Evolutionary conservation across 2,113 vertebrate genomes (phyloP), one percentile per base, ranked within the genome.

Genomic region (Melanocharis versteri): DNA sequence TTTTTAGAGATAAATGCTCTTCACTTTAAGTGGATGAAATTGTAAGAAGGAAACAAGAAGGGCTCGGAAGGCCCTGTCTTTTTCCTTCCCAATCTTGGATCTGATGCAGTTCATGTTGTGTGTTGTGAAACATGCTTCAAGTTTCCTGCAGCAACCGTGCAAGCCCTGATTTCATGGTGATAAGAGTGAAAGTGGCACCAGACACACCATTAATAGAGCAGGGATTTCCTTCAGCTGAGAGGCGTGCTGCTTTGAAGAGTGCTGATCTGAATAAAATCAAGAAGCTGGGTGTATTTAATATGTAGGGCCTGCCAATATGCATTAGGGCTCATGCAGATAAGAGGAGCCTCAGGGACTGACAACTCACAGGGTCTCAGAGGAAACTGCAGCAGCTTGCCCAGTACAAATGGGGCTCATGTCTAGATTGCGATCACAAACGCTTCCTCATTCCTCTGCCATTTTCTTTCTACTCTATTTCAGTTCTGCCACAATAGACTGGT

Each of bases 191-290:
- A 82, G 68, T 7, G 3, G 50, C 62, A 91, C 40, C 82, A 89
- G 81, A 31, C 16, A 58, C 0, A 0, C 42, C 72, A 81, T 70
- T 78, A 96, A 78, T 47, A 94, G 56, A 96, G 45, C 62, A 93
- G 73, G 60, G 87, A 86, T 75, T 90, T 94, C 96, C 84, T 94
- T 83, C 81, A 85, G 75, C 68, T 77, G 79, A 80, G 87, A 88
- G 54, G 48, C 0, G 1, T 2, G 1, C 48, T 68, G 65, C 85
- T 97, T 94, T 97, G 84, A 95, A 96, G 89, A 93, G 69, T 83
- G 85, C 56, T 90, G 89, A 90, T 96, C 73, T 88, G 93, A 95
- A 96, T 86, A 86, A 96, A 93, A 87, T 64, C 72, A 92, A 92
- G 77, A 72, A 83, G 54, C 83, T 92, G 87, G 51, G 58, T 89